A percentile compares a stretch with the other conserved stretches of the same genome.
Evolutionary conservation across 2,888 invertebrate species (phyloP).

Genomic region (Griposia aprilina): DNA sequence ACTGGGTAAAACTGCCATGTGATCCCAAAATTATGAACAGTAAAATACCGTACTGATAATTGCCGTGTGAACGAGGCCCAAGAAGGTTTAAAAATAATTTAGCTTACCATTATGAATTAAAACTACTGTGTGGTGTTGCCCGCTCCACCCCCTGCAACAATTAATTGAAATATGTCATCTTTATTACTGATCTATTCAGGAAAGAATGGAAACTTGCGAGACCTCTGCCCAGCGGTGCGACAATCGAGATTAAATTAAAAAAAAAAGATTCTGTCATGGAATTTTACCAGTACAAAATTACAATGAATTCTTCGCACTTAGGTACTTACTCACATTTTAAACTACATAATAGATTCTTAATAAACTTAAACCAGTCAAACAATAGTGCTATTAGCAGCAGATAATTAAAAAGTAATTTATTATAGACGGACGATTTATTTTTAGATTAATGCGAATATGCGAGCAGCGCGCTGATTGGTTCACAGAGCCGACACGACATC

Average conservation of each 20-base stretch:
- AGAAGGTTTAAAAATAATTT: background rate
- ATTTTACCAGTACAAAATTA: background rate
- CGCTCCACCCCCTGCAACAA: slow-evolving; percentile 77
- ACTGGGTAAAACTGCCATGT: background rate
- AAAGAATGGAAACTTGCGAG: background rate
- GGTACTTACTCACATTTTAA: background rate
- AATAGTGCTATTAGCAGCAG: background rate
- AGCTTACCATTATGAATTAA: slow-evolving; percentile 80
- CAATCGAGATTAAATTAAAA: background rate
- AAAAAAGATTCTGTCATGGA: background rate
- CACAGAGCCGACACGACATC: background rate
- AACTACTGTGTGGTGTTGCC: slow-evolving; percentile 70
- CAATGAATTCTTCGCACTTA: background rate
- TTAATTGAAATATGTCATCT: slow-evolving; percentile 5
- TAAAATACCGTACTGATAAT: background rate
- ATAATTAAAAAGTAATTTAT: background rate
- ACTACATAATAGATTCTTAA: background rate
- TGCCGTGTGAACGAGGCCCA: background rate
- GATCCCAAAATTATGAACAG: background rate
- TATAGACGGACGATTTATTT: background rate
- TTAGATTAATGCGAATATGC: background rate
- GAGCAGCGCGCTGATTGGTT: background rate
- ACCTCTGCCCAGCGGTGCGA: background rate
- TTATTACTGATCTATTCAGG: background rate
- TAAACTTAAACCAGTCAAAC: background rate